These are phyloP conservation scores for Stercorarius parasiticus DNA, from an alignment of 2,113 vertebrate genomes.

Conservation along the genomic window DNA sequence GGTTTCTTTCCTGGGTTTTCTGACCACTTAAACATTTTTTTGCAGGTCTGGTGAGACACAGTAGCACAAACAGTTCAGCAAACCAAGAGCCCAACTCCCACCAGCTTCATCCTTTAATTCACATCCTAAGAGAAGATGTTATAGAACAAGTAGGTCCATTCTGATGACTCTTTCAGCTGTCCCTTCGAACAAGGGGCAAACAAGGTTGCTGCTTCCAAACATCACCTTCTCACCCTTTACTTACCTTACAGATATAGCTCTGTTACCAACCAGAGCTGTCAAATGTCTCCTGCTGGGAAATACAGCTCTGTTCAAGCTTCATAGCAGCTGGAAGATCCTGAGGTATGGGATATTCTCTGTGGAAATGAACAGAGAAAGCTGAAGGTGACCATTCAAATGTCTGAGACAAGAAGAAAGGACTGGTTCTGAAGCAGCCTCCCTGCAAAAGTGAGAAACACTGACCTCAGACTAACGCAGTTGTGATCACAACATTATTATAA, in stretches of 20 bases:
- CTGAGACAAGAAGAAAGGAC: not conserved
- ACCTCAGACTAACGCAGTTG: not conserved
- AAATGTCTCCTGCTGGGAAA: not conserved
- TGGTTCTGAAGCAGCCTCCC: not conserved
- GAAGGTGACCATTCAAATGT: not conserved
- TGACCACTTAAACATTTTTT: not conserved
- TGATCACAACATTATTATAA: not conserved
- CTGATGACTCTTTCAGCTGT: not conserved
- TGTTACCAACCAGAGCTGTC: not conserved
- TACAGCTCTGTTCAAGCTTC: not conserved
- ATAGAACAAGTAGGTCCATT: not conserved
- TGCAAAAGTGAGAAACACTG: not conserved
- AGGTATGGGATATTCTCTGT: not conserved
- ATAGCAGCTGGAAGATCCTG: not conserved
- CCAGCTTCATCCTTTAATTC: not conserved
- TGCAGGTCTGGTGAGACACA: not conserved
- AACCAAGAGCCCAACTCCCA: not conserved
- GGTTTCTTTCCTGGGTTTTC: not conserved
- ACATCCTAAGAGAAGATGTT: not conserved
- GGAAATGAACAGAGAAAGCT: not conserved
- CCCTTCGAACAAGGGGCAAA: not conserved
- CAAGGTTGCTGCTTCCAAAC: not conserved
- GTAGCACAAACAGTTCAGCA: not conserved
- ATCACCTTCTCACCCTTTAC: not conserved
- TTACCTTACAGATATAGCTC: not conserved